Base-by-base conservation (phyloP, 35 echinoderm and acorn worm species). In the Antedon bifida region DNA sequence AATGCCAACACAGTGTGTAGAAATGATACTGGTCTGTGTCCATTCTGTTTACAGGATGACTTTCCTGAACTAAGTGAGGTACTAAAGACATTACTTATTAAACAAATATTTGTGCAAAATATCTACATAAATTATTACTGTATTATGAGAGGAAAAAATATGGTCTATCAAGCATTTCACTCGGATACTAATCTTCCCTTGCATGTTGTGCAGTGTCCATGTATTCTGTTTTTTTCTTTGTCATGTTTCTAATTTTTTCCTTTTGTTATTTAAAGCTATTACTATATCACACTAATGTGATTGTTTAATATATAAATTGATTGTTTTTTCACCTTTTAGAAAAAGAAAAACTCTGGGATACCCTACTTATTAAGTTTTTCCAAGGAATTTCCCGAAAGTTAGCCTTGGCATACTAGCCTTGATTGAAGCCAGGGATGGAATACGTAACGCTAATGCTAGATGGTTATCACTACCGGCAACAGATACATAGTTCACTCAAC, bases 11-110 rank as follows among this genome's bases (percentile, higher is more conserved):
- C 94, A 19, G 88, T 92, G 74, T 84, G 88, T 79, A 91, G 90
- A 23, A 85, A 88, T 76, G 90, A 97, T 36, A 97, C 94, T 17
- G 90, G 94, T 2, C 83, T 91, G 42, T 97, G 94, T 85, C 94
- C 94, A 19, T 97, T 97, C 87, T 97, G 94, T 76, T 79, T n/a
- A n/a, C n/a, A n/a, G 26, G 87, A 86, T 33, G 82, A 97, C 83
- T 97, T 97, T 82, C 87, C 88, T 42, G 94, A 97, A 83, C 83
- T 97, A 35, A 92, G 86, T 75, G 90, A 97, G 86, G 94, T 97
- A 85, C 31, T 36, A 77, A n/a, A n/a, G n/a, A 21, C 81, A n/a
- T n/a, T n/a, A n/a, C n/a, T n/a, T n/a, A n/a, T n/a, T n/a, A n/a
- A n/a, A n/a, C n/a, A n/a, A n/a, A n/a, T n/a, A n/a, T n/a, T n/a